Evolutionary conservation across 2,113 vertebrate genomes (phyloP).

Genomic region (Crocuta crocuta): DNA sequence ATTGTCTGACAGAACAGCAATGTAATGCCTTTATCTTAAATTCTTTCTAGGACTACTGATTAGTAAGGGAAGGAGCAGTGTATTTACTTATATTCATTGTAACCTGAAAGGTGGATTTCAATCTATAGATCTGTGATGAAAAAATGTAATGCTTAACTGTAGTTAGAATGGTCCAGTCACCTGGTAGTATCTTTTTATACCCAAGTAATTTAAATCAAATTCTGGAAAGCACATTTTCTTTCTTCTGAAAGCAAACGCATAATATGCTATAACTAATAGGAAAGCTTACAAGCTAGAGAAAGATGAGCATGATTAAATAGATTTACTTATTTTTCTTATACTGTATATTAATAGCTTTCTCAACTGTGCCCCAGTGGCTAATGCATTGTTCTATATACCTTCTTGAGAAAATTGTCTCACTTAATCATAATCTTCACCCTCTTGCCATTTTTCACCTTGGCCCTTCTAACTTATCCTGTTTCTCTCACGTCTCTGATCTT

Average conservation of each 20-base stretch:
- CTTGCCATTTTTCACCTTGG: neutral
- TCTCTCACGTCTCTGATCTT: neutral
- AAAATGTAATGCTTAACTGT: conserved; percentile 33
- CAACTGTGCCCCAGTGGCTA: rapidly evolving
- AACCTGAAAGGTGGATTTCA: neutral
- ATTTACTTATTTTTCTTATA: neutral
- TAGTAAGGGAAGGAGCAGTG: conserved; percentile 16
- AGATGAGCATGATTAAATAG: neutral
- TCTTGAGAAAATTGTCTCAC: neutral
- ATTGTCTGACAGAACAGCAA: conserved; percentile 9
- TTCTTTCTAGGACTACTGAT: conserved; percentile 35
- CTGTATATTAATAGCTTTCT: neutral
- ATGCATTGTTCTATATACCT: neutral
- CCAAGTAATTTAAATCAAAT: neutral
- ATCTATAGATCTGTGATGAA: neutral
- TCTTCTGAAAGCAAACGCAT: neutral
- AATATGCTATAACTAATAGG: neutral
- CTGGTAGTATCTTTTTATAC: neutral
- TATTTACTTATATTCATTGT: conserved; percentile 4
- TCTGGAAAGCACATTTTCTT: neutral
- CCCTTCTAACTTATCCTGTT: neutral
- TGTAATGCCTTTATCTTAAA: conserved; percentile 34
- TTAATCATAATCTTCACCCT: neutral
- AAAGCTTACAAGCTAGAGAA: neutral
- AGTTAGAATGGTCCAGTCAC: neutral